Evolutionary conservation across 2,797 vertebrate genomes (phyloP).

Genomic region (Masticophis lateralis): DNA sequence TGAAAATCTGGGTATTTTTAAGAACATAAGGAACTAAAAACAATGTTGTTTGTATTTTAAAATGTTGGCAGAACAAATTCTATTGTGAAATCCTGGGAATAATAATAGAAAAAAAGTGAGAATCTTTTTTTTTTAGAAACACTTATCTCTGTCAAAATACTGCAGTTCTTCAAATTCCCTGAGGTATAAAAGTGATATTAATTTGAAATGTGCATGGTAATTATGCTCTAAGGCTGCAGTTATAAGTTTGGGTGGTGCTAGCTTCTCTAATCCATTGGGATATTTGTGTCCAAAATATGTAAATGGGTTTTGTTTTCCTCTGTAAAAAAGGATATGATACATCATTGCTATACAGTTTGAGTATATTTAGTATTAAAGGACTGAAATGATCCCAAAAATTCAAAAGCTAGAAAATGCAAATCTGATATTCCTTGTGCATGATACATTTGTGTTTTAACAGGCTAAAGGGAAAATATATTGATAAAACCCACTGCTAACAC

Average conservation of each 20-base stretch:
- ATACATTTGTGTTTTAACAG: neutral
- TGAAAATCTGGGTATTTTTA: neutral
- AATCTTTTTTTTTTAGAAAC: neutral
- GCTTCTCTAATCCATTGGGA: neutral
- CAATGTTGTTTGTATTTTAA: neutral
- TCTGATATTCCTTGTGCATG: neutral
- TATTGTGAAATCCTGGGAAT: neutral
- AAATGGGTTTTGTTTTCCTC: neutral
- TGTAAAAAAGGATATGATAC: neutral
- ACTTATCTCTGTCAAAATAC: neutral
- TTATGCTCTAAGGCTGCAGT: neutral
- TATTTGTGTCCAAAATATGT: neutral
- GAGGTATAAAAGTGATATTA: neutral
- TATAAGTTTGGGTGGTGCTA: neutral
- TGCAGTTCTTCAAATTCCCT: neutral
- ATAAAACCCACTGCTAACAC: neutral
- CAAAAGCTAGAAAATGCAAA: neutral
- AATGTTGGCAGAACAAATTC: neutral
- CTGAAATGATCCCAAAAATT: neutral
- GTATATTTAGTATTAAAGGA: neutral
- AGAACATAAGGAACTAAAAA: neutral
- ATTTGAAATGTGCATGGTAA: neutral
- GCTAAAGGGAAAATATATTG: slow-evolving; percentile 13
- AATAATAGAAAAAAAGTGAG: neutral
- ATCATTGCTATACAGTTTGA: neutral